Evolutionary conservation across 2,888 invertebrate genomes (phyloP), one percentile per base, ranked within the genome.

Genomic region (Chrysolina haemoptera): DNA sequence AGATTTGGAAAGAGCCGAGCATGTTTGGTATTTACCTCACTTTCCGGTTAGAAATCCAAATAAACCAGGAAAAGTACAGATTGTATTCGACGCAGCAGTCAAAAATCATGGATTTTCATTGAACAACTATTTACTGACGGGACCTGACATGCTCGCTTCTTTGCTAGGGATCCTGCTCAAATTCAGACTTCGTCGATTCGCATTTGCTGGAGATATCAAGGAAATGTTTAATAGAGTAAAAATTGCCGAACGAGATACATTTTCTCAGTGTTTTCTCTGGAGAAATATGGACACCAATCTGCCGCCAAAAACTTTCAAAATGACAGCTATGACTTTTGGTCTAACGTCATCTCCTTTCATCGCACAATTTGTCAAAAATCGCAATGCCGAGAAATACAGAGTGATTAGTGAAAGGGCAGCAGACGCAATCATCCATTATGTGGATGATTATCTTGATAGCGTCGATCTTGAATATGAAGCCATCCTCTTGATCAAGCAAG

Each of bases 381-480:
- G 5, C 27, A 27, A 27, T 27, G 40, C 14, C n/a, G 22, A 59
- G n/a, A 9, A 20, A 59, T 12, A 40, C 62, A 62, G 27, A 10
- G 1, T 62, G 11, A 67, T 48, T 9, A 20, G 43, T 27, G 12
- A 22, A 50, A 18, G 27, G 22, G 66, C 50, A 40, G 53, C 14
- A 14, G 20, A 53, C 11, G 53, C 67, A 46, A 67, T 67, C 10
- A 67, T 9, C 1, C 18, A 53, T 14, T 68, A 68, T 35, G 68
- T 64, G 8, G 70, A 70, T 53, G 62, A 63, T 48, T 64, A 64
- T 16, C 27, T 70, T 8, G 70, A 53, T 40, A 6, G 22, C n/a
- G 41, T 46, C n/a, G 41, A 70, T 35, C 46, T 8, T 40, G 63
- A 18, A 27, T 50, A 53, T 16, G 18, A 50, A 16, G 64, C 64